Conservation (phyloP, 2,113 vertebrate genomes). For the Oxyura jamaicensis region DNA sequence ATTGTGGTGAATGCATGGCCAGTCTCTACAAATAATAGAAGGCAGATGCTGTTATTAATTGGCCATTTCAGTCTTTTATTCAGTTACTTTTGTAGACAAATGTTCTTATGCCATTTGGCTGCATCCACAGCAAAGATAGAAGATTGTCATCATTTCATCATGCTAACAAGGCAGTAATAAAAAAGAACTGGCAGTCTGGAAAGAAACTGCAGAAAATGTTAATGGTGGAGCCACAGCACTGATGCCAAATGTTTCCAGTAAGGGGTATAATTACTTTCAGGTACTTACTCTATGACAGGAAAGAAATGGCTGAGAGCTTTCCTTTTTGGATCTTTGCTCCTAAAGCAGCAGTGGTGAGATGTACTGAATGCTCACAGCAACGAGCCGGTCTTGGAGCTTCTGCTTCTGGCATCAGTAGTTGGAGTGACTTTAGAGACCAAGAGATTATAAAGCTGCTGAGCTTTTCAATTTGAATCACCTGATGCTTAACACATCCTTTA, state of each 20-base stretch:
- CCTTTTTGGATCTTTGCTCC: constrained; percentile 1
- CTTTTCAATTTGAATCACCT: constrained; percentile 52
- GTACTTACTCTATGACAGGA: constrained; percentile 43
- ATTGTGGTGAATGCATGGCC: neutral
- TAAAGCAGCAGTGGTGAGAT: neutral
- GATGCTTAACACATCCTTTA: constrained; percentile 27
- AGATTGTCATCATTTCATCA: constrained; percentile 58
- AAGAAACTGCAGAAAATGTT: constrained; percentile 47
- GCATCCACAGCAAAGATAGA: neutral
- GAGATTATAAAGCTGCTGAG: constrained; percentile 50
- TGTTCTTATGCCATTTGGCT: constrained; percentile 60
- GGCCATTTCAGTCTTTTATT: constrained; percentile 8
- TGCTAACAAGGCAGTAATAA: constrained; percentile 62
- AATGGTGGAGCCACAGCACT: constrained; percentile 19
- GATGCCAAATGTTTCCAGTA: constrained; percentile 59
- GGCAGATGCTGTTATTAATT: constrained; percentile 42
- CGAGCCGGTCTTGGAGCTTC: constrained; percentile 14
- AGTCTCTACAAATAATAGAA: neutral
- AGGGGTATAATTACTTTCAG: constrained; percentile 54
- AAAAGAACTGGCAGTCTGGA: constrained; percentile 50
- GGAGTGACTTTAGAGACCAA: constrained; percentile 24
- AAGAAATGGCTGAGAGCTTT: constrained; percentile 31
- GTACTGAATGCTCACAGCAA: neutral
- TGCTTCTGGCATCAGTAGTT: neutral
- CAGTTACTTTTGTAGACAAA: constrained; percentile 33